Percentiles rank a stretch among this genome's conserved stretches.
Evolutionary conservation across 2,113 vertebrate species (phyloP).

Genomic region (Chionomys nivalis): DNA sequence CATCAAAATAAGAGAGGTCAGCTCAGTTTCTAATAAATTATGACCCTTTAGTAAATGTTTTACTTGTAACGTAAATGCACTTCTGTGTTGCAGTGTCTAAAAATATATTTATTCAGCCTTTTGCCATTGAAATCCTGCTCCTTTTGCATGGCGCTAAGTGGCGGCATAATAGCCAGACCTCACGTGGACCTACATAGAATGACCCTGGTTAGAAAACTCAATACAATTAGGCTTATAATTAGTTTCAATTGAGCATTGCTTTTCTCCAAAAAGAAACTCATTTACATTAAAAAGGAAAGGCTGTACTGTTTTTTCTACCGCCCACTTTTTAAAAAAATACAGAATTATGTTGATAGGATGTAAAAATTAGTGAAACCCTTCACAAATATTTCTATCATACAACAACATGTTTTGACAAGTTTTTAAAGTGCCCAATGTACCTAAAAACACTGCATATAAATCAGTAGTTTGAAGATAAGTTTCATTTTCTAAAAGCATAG

Average conservation of each 20-base stretch:
- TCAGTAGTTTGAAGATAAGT: conserved; percentile 70
- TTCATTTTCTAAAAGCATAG: conserved; percentile 54
- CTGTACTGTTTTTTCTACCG: conserved; percentile 67
- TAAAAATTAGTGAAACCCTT: conserved; percentile 61
- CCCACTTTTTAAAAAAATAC: background rate
- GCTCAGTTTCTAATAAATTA: background rate
- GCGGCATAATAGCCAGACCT: background rate
- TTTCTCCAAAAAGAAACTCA: conserved; percentile 55
- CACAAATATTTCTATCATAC: conserved; percentile 55
- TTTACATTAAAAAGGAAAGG: conserved; percentile 73
- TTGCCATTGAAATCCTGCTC: conserved; percentile 29
- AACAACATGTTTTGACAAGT: conserved; percentile 69
- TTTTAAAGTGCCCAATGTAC: background rate
- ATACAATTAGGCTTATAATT: conserved; percentile 30
- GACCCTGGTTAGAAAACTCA: conserved; percentile 37
- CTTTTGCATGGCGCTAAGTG: background rate
- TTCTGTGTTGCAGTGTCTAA: conserved; percentile 8
- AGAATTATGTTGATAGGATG: conserved; percentile 39
- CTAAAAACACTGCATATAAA: conserved; percentile 37
- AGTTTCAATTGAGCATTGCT: conserved; percentile 53
- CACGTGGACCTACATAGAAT: background rate
- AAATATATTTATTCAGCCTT: conserved; percentile 44
- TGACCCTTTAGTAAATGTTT: background rate
- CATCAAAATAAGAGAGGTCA: conserved; percentile 33
- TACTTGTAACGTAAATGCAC: conserved; percentile 44